Evolutionary conservation across 2,797 vertebrate species (phyloP).

Genomic region (Microctenopoma lineatum): DNA sequence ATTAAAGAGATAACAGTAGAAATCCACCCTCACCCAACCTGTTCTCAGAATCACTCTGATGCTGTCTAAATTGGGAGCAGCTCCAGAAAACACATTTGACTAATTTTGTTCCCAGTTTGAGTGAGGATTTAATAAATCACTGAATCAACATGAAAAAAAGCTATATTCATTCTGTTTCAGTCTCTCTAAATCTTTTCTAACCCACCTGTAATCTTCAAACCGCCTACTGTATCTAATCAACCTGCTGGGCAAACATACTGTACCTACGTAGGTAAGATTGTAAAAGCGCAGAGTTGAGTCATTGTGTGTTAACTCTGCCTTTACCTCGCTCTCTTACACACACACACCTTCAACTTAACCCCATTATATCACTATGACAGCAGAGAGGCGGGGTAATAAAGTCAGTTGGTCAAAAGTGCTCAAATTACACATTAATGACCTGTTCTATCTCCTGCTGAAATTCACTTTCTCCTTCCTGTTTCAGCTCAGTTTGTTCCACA

Average conservation of each 20-base stretch:
- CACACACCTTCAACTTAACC: conserved; percentile 48
- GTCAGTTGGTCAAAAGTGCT: conserved; percentile 60
- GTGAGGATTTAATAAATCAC: conserved; percentile 40
- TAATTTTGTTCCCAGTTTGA: conserved; percentile 35
- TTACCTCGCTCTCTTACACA: conserved; percentile 25
- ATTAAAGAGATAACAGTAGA: conserved; percentile 17
- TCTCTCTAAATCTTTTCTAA: conserved; percentile 36
- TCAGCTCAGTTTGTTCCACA: conserved; percentile 15
- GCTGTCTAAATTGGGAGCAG: conserved; percentile 11
- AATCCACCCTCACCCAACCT: conserved; percentile 34
- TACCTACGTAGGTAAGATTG: conserved; percentile 32
- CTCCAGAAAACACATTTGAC: conserved; percentile 38
- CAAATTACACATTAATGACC: conserved; percentile 42
- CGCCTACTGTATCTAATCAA: conserved; percentile 48
- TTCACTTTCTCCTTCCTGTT: conserved; percentile 43
- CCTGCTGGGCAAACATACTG: conserved; percentile 61
- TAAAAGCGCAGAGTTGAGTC: conserved; percentile 64
- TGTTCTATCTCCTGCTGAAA: conserved; percentile 23
- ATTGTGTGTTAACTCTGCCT: conserved; percentile 41
- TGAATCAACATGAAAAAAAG: conserved; percentile 27
- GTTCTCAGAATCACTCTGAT: conserved; percentile 34
- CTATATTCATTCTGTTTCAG: conserved; percentile 8
- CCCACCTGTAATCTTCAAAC: conserved; percentile 28
- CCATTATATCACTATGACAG: conserved; percentile 60
- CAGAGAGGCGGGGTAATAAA: conserved; percentile 51